phyloP scores from a whole-genome alignment of 2,113 vertebrate species.

The Daphoenositta chrysoptera region DNA sequence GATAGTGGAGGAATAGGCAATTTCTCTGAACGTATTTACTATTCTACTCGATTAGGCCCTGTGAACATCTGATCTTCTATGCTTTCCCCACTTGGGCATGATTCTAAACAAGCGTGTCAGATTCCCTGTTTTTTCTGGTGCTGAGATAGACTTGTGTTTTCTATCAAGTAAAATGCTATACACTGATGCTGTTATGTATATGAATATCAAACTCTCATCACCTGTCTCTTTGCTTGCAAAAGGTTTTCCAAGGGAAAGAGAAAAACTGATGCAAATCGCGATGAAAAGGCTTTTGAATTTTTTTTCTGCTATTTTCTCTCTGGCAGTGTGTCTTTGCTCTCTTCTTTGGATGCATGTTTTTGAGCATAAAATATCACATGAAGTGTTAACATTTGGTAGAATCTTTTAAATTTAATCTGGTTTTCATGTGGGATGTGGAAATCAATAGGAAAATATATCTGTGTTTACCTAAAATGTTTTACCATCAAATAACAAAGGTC shows the following conservation, averaged over 20 bases:
- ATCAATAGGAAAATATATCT: slow-evolving; percentile 31
- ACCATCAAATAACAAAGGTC: slow-evolving; percentile 10
- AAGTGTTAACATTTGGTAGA: neutral
- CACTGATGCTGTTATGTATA: neutral
- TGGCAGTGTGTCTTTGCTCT: neutral
- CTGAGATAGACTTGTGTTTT: neutral
- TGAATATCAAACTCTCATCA: neutral
- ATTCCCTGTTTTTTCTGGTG: neutral
- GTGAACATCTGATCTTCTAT: neutral
- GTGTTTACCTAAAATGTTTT: neutral
- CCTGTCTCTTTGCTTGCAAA: neutral
- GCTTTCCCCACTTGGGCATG: neutral
- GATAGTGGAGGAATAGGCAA: neutral
- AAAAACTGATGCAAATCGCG: neutral
- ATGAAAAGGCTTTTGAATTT: neutral
- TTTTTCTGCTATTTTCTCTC: neutral
- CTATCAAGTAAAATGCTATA: neutral
- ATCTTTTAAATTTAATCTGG: neutral
- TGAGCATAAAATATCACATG: neutral
- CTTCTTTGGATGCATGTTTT: neutral
- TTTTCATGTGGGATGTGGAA: neutral
- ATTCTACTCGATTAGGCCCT: neutral
- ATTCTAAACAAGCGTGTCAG: neutral
- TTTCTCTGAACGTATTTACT: neutral
- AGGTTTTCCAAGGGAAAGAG: neutral